Evolutionary conservation across 2,888 invertebrate species (phyloP).

Genomic region (Lysandra coridon): DNA sequence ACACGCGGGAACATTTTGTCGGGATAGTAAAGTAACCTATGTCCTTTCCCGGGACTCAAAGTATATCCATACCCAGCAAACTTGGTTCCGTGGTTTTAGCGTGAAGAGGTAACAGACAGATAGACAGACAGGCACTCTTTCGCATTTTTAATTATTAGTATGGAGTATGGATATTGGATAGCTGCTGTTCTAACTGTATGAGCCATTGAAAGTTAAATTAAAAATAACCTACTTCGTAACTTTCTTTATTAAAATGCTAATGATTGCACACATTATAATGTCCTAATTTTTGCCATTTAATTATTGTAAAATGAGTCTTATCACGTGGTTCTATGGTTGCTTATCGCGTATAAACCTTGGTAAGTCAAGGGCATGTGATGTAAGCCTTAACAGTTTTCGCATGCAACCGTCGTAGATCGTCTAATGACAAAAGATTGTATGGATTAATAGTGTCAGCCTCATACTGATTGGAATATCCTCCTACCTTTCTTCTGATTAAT

Average conservation of each 20-base stretch:
- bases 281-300: neutral
- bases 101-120: too few relatives aligned
- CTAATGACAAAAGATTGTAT: neutral
- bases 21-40: too few relatives aligned
- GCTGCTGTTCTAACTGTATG: neutral
- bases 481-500: too few relatives aligned
- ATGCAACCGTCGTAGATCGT: neutral
- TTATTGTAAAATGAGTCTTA: neutral
- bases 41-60: too few relatives aligned
- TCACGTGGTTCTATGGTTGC: neutral
- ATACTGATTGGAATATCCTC: too few relatives aligned
- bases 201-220: neutral
- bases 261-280: neutral
- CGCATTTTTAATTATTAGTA: too few relatives aligned
- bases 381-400: constrained; percentile 34
- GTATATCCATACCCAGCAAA: too few relatives aligned
- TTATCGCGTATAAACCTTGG: constrained; percentile 35
- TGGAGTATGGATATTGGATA: too few relatives aligned
- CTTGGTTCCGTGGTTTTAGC: too few relatives aligned
- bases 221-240: constrained; percentile 5
- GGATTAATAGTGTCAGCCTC: neutral
- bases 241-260: constrained; percentile 12
- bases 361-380: constrained; percentile 39
- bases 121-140: too few relatives aligned
- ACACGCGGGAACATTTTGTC: too few relatives aligned